Conservation (phyloP, 2,888 invertebrate genomes). For the Mesoligia furuncula region DNA sequence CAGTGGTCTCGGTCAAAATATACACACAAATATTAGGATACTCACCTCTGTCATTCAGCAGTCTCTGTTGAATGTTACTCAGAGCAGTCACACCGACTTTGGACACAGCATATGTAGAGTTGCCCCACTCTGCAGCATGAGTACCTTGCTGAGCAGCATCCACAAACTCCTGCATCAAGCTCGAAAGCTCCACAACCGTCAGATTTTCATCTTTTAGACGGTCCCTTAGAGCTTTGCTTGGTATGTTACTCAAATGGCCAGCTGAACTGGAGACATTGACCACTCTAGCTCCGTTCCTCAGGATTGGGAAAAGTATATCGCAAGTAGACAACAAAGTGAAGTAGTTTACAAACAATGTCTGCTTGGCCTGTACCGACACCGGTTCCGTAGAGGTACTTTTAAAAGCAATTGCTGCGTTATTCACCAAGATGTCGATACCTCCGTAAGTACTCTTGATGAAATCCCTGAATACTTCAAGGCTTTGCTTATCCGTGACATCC, state of each 20-base stretch:
- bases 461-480: slow-evolving; percentile 90
- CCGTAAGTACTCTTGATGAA: slow-evolving; percentile 91
- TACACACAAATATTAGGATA: not conserved
- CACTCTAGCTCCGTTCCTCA: slow-evolving; percentile 92
- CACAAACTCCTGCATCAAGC: slow-evolving; percentile 92
- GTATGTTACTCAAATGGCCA: slow-evolving; percentile 91
- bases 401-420: slow-evolving; percentile 94
- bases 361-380: slow-evolving; percentile 92
- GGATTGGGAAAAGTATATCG: slow-evolving; percentile 92
- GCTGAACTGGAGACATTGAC: slow-evolving; percentile 93
- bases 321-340: slow-evolving; percentile 92
- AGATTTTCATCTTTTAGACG: slow-evolving; percentile 89
- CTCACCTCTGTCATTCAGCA: slow-evolving; percentile 78
- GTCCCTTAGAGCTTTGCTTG: slow-evolving; percentile 87
- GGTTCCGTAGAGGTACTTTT: slow-evolving; percentile 91
- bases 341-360: slow-evolving; percentile 93
- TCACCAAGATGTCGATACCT: slow-evolving; percentile 93
- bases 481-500: slow-evolving; percentile 91
- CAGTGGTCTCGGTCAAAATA: not conserved
- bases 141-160: slow-evolving; percentile 87
- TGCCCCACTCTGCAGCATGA: slow-evolving; percentile 89
- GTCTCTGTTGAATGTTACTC: slow-evolving; percentile 92
- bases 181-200: slow-evolving; percentile 89
- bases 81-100: slow-evolving; percentile 94
- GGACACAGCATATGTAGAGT: slow-evolving; percentile 92